Evolutionary conservation across 1,140 invertebrate genomes (phyloP), one percentile per base, ranked within the genome.

Genomic region (Zaprionus camerounensis): DNA sequence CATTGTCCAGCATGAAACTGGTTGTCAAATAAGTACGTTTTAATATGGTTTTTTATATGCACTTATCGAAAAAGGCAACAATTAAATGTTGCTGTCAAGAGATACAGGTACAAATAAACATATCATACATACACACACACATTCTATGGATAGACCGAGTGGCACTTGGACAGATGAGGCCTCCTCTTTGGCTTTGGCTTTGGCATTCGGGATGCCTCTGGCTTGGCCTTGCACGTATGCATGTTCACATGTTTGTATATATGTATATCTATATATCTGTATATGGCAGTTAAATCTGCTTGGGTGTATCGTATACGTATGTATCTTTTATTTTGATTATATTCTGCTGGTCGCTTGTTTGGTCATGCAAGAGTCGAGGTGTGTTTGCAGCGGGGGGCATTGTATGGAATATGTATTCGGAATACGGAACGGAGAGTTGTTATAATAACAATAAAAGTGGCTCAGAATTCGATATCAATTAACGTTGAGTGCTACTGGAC

Each of bases 361-460:
- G 58, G 63, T 64, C 68, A 73, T 73, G 75, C 75, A 77, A 73
- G 61, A 68, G 51, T n/a, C 63, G 75, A 77, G 75, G 75, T 77
- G 75, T 62, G 63, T 59, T 38, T 26, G 15, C 51, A 53, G 72
- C 34, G 51, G 64, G 72, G 46, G 31, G 44, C 38, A 64, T 34
- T 58, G 55, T 65, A 24, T 71, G 49, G 31, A 17, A 55, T 36
- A 57, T 68, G 57, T 59, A 69, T 56, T 28, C 41, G 63, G 36
- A 59, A 53, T 51, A 36, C 38, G 38, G 66, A 44, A 46, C 31
- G n/a, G 55, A 55, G 73, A 56, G 55, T 82, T 76, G 78, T 67
- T 88, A 84, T 79, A 88, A 88, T 88, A 88, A 88, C 84, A 87
- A 83, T 78, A 88, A 88, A 76, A 87, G 84, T 87, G 84, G 81